A percentile compares a stretch with the other conserved stretches of the same genome.
Evolutionary conservation across 1,140 invertebrate species (phyloP).

Genomic region (Dreissena polymorpha): DNA sequence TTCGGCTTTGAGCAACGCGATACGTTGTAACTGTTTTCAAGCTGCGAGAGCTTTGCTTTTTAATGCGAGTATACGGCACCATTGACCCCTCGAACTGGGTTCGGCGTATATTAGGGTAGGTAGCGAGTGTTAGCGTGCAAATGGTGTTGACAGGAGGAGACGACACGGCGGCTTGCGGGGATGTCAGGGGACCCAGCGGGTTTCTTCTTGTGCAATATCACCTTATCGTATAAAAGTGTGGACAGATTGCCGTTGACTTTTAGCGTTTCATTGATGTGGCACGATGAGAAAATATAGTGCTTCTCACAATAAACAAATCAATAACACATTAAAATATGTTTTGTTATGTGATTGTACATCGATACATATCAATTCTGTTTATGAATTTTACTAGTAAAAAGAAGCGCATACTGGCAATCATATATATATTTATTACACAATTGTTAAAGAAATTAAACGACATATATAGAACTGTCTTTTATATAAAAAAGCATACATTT

Average conservation of each 20-base stretch:
- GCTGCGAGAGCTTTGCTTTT: conserved; percentile 33
- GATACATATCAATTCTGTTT: too few relatives aligned
- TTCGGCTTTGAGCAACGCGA: neutral
- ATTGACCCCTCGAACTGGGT: conserved; percentile 8
- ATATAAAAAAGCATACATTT: too few relatives aligned
- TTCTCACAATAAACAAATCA: neutral
- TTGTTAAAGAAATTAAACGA: too few relatives aligned
- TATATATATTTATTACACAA: too few relatives aligned
- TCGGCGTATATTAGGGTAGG: conserved; percentile 34
- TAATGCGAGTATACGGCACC: conserved; percentile 38
- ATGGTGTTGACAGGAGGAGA: conserved; percentile 1
- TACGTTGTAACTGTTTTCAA: conserved; percentile 45
- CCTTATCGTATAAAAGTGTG: neutral
- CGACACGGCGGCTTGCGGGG: conserved; percentile 15
- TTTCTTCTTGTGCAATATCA: neutral
- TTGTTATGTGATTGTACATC: neutral
- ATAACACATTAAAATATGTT: neutral
- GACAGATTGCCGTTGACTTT: neutral
- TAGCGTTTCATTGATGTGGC: neutral
- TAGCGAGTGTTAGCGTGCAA: neutral
- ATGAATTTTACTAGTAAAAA: neutral
- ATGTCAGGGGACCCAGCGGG: neutral
- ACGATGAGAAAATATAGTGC: neutral
- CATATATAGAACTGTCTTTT: too few relatives aligned
- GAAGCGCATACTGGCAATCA: too few relatives aligned